Base-by-base conservation (phyloP, 2,888 invertebrate species). In the Malachius bipustulatus region DNA sequence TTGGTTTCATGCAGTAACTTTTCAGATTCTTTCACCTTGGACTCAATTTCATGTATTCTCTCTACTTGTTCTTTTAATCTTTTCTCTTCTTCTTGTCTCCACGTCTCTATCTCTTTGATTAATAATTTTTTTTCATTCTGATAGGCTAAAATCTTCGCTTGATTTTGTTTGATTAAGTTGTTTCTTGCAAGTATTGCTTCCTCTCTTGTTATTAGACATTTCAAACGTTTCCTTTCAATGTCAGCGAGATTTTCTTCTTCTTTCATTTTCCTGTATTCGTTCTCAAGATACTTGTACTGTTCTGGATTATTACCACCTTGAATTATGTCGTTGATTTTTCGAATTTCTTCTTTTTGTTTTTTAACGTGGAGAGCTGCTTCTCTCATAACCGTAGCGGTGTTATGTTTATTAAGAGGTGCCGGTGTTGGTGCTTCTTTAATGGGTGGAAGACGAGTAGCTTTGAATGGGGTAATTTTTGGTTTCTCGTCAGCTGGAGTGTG, bases 101-200 rank as follows among this genome's bases (percentile, higher is more conserved):
- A 73, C 13, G 56, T 57, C 40, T 71, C 66, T 31, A 75, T 63
- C 56, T 69, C 62, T 37, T 62, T 54, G 35, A 66, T 54, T 57
- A 73, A 63, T 16, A 53, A 39, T 30, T 63, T 55, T 48, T 65
- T 66, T 53, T 71, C 69, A 51, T 65, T 63, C 38, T 69, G 50
- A 44, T 70, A 67, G 9, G 65, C 56, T 45, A 65, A 59, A 46
- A 67, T 65, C 51, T 66, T 69, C 42, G 62, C 61, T 57, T 65
- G 67, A 45, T 71, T 72, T 9, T 56, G 54, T 38, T 67, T 63
- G 8, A 60, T 34, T 1, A 67, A 35, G 43, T 65, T 68, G 42
- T 65, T 62, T 53, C 70, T 73, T 0, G 75, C 70, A 31, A 75
- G 49, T 13, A 69, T 55, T 4, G 74, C 71, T 54, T 75, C 72